Conservation (phyloP, 2,113 vertebrate genomes). For the Taxidea taxus region DNA sequence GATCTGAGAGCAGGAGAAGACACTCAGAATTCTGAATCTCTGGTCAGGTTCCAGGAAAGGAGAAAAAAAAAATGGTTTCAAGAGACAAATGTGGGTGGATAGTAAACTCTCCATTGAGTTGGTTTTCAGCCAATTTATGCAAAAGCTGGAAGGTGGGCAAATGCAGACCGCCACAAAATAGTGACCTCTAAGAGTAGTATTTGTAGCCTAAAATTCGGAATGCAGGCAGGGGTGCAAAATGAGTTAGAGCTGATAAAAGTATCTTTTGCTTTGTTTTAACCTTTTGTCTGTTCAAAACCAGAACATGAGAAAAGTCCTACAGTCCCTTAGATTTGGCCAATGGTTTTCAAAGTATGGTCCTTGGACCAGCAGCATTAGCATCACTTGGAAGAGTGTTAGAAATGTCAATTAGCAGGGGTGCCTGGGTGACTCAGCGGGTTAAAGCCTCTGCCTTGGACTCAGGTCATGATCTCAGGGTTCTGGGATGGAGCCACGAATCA, state of each 20-base stretch:
- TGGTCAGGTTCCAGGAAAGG: background rate
- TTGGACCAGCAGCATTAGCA: background rate
- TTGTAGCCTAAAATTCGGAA: background rate
- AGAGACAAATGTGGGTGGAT: background rate
- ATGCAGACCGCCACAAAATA: background rate
- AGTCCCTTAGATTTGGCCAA: background rate
- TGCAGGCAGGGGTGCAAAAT: background rate
- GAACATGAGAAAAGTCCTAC: background rate
- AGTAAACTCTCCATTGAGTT: background rate
- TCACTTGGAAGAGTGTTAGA: background rate
- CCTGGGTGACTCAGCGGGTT: too few species aligned
- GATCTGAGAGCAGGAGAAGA: background rate
- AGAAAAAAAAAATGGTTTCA: background rate
- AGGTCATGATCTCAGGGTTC: too few species aligned
- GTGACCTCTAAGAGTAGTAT: background rate
- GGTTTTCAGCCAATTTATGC: background rate
- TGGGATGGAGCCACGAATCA: too few species aligned
- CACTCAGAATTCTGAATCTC: background rate
- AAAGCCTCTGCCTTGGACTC: too few species aligned
- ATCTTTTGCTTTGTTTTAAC: background rate
- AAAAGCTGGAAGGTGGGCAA: background rate
- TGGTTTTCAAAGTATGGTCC: background rate
- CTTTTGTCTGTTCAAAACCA: background rate
- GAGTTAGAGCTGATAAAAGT: background rate
- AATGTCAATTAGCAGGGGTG: background rate